Conservation (phyloP, 2,888 invertebrate species). For the Hyalella azteca region DNA sequence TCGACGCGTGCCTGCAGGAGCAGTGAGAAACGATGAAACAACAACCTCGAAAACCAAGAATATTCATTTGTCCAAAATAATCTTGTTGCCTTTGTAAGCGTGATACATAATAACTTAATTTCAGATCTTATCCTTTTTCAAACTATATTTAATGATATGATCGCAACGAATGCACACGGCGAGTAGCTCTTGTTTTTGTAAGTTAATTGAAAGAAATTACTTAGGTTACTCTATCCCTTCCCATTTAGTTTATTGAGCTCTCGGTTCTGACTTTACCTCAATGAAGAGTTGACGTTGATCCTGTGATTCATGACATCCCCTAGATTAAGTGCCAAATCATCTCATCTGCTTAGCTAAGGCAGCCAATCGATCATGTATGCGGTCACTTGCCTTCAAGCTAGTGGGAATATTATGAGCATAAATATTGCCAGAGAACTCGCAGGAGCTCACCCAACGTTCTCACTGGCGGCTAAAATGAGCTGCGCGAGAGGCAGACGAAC, state of each 20-base stretch:
- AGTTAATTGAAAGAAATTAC: too few relatives aligned
- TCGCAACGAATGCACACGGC: too few relatives aligned
- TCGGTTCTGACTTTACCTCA: neutral
- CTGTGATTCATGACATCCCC: neutral
- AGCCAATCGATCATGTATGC: neutral
- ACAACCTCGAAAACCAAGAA: too few relatives aligned
- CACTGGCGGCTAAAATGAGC: neutral
- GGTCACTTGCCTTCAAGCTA: neutral
- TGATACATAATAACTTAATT: too few relatives aligned
- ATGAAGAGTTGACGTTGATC: conserved; percentile 8
- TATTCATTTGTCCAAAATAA: too few relatives aligned
- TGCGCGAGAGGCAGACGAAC: neutral
- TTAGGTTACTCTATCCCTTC: neutral
- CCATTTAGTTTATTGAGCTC: neutral
- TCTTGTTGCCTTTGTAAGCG: too few relatives aligned
- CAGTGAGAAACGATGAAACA: too few relatives aligned
- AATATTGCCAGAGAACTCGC: neutral
- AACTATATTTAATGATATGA: too few relatives aligned
- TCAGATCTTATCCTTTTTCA: too few relatives aligned
- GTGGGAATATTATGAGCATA: neutral
- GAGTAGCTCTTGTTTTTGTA: too few relatives aligned
- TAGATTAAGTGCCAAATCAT: conserved; percentile 12
- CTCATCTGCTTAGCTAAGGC: neutral
- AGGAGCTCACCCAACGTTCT: neutral
- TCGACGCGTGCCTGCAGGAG: too few relatives aligned